Evolutionary conservation across 2,113 vertebrate genomes (phyloP), one percentile per base, ranked within the genome.

Genomic region (Rhinichthys klamathensis): DNA sequence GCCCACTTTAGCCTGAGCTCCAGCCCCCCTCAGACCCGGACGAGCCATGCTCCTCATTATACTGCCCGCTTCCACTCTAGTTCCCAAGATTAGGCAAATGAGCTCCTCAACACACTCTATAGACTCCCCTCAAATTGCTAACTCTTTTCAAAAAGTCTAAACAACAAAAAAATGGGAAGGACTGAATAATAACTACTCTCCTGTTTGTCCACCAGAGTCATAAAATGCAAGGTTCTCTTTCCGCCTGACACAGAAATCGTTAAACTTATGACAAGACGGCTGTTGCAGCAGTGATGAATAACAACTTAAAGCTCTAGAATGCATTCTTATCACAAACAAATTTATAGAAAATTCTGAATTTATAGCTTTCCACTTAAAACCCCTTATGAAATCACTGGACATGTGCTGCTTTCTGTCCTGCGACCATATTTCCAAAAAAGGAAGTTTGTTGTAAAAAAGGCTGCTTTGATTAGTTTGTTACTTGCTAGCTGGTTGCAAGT

Each of bases 41-140:
- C 92, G 89, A 93, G 92, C 89, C 92, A 90, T 89, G 89, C 91
- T 91, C 87, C 91, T 94, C 92, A 94, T 95, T 95, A 94, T 93
- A 93, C 91, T 92, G 88, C 89, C 69, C 87, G 92, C 94, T 95
- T 95, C 94, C 94, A 95, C 94, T 94, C 93, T 94, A 93, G 94
- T 95, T 95, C 95, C 93, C 94, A 95, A 94, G 94, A 95, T 95
- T 95, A 95, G 94, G 95, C 95, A 95, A 95, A 95, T 95, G 94
- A 95, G 94, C 84, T 91, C 88, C 89, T 65, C 88, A 91, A 91
- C 90, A 13, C 87, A 87, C 92, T 91, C 93, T 91, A 92, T 93
- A 92, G 91, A 92, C 91, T 88, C 88, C 81, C 87, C 81, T 90
- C 83, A 38, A 61, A 74, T 83, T 88, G 85, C 84, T 44, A 79